phyloP scores from a whole-genome alignment of 1,140 invertebrate genomes.

The Leucophenga varia region DNA sequence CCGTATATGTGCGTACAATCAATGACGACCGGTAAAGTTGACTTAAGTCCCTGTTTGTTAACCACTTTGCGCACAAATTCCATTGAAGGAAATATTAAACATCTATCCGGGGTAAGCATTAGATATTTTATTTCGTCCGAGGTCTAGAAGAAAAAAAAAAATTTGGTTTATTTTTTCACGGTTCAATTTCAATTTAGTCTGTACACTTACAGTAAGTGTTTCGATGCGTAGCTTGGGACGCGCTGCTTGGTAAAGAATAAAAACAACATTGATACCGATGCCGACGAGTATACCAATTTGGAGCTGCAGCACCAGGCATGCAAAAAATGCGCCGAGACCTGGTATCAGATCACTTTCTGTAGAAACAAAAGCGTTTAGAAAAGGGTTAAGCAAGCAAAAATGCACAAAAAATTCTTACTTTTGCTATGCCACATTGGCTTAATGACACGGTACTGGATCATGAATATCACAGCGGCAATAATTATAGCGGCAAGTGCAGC shows the following conservation, averaged over 20 bases:
- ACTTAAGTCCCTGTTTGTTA: slow-evolving; percentile 72
- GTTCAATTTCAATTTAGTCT: slow-evolving; percentile 27
- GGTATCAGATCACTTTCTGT: slow-evolving; percentile 85
- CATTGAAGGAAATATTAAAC: slow-evolving; percentile 84
- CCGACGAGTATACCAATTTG: slow-evolving; percentile 90
- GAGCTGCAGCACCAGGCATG: slow-evolving; percentile 78
- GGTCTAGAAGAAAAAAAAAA: slow-evolving; percentile 59
- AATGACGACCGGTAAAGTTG: slow-evolving; percentile 73
- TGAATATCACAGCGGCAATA: slow-evolving; percentile 82
- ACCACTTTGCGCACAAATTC: slow-evolving; percentile 83
- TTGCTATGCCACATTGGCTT: slow-evolving; percentile 79
- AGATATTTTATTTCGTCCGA: slow-evolving; percentile 69
- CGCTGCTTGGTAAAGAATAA: slow-evolving; percentile 87
- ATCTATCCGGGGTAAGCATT: slow-evolving; percentile 81
- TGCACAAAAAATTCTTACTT: slow-evolving; percentile 60
- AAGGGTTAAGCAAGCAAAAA: not conserved
- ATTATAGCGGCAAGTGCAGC: slow-evolving; percentile 77
- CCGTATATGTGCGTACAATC: slow-evolving; percentile 83
- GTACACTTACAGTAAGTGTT: slow-evolving; percentile 60
- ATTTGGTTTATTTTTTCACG: not conserved
- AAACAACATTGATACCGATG: slow-evolving; percentile 81
- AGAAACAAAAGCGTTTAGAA: slow-evolving; percentile 33
- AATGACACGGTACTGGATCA: slow-evolving; percentile 80
- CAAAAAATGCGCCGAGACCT: slow-evolving; percentile 78
- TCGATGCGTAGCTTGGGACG: slow-evolving; percentile 81